phyloP scores from a whole-genome alignment of 2,797 vertebrate species.

The Atherinosoma microstoma region DNA sequence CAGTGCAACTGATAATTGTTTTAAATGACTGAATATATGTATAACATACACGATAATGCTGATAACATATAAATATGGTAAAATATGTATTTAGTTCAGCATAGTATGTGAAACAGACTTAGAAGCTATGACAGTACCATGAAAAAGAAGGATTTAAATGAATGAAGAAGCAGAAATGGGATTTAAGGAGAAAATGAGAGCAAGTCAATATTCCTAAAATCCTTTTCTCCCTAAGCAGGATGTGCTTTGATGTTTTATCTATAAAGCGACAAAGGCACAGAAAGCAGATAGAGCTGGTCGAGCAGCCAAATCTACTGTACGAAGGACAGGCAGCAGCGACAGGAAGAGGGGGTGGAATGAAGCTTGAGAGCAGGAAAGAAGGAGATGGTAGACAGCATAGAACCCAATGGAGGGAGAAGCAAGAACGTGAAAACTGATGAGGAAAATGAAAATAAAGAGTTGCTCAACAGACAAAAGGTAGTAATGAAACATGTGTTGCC shows the following conservation, averaged over 20 bases:
- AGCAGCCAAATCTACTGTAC: constrained; percentile 66
- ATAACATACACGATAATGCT: neutral
- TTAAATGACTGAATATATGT: neutral
- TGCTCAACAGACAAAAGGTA: constrained; percentile 1
- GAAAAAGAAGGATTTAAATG: constrained; percentile 59
- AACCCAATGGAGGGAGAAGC: constrained; percentile 31
- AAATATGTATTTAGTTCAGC: constrained; percentile 50
- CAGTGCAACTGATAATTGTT: neutral
- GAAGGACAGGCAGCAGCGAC: constrained; percentile 76
- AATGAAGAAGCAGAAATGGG: constrained; percentile 63
- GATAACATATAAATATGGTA: constrained; percentile 6
- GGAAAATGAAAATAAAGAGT: constrained; percentile 35
- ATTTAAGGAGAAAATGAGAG: constrained; percentile 70
- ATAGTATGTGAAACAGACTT: constrained; percentile 37
- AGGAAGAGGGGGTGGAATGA: constrained; percentile 75
- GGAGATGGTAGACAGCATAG: constrained; percentile 35
- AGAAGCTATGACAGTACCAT: constrained; percentile 27
- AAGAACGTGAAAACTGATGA: constrained; percentile 43
- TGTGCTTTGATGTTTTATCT: constrained; percentile 84
- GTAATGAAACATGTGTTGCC: constrained; percentile 29
- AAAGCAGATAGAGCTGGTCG: constrained; percentile 67
- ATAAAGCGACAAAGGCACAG: constrained; percentile 72
- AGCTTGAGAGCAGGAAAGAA: constrained; percentile 46
- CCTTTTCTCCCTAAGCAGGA: constrained; percentile 71
- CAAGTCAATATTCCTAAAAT: constrained; percentile 69